Conservation (phyloP, 1,140 invertebrate species). For the Drosophila bocqueti region DNA sequence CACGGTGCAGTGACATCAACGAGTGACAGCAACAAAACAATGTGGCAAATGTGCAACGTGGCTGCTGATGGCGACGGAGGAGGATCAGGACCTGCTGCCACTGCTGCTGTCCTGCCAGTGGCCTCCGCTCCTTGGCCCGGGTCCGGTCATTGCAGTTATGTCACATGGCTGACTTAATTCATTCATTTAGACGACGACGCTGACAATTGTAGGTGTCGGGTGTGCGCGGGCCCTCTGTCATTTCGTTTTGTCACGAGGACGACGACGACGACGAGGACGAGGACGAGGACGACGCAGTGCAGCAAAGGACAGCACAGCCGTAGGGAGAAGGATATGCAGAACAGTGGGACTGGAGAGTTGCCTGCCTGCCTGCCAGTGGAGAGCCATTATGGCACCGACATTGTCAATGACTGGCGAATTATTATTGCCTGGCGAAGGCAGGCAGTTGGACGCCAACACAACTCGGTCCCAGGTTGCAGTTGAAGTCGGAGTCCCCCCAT, state of each 20-base stretch:
- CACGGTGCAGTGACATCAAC: slow-evolving; percentile 18
- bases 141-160: slow-evolving; percentile 75
- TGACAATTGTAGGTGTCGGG: slow-evolving; percentile 76
- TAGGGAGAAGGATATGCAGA: slow-evolving; percentile 5
- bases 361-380: slow-evolving; percentile 44
- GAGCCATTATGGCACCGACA: slow-evolving; percentile 77
- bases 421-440: slow-evolving; percentile 76
- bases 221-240: slow-evolving; percentile 61
- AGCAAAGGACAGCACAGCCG: slow-evolving; percentile 32
- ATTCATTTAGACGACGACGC: slow-evolving; percentile 81
- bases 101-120: slow-evolving; percentile 21
- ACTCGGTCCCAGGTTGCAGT: slow-evolving; percentile 13
- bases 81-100: neutral
- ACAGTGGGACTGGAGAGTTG: neutral
- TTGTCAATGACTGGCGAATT: slow-evolving; percentile 81
- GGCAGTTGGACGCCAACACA: slow-evolving; percentile 62
- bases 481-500: slow-evolving; percentile 6
- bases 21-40: slow-evolving; percentile 73
- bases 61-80: slow-evolving; percentile 12
- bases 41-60: slow-evolving; percentile 76
- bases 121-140: slow-evolving; percentile 7
- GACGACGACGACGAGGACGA: slow-evolving; percentile 5
- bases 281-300: slow-evolving; percentile 63
- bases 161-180: slow-evolving; percentile 82
- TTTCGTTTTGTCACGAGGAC: slow-evolving; percentile 56